Conservation (phyloP, 2,113 vertebrate genomes). For the Gulo gulo region DNA sequence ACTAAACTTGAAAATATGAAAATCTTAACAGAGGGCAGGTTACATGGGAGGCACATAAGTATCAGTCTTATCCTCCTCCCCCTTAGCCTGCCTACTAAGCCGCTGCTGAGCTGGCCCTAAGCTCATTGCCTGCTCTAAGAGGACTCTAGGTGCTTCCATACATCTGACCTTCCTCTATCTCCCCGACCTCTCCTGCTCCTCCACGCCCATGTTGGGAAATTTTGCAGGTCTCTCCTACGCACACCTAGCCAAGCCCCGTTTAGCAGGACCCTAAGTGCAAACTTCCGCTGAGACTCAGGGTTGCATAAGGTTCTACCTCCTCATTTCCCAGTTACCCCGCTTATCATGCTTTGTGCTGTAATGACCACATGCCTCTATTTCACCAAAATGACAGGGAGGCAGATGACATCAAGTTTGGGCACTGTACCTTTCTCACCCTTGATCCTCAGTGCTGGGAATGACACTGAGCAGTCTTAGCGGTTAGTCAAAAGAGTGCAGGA, state of each 20-base stretch:
- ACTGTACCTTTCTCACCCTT: background rate
- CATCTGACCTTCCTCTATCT: background rate
- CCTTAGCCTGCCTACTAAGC: background rate
- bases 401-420: too few species aligned
- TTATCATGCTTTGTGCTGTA: background rate
- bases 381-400: background rate
- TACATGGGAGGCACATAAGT: accelerated
- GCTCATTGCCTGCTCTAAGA: too few species aligned
- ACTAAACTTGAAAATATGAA: background rate
- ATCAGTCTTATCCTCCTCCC: accelerated
- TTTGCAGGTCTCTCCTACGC: background rate
- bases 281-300: background rate
- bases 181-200: background rate
- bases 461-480: background rate
- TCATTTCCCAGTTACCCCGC: background rate
- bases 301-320: background rate
- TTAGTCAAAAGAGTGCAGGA: background rate
- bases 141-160: background rate
- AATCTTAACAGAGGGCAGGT: background rate
- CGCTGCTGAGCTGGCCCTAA: background rate
- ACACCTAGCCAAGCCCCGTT: background rate
- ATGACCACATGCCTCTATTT: background rate
- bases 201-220: background rate
- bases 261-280: accelerated
- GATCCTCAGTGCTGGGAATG: background rate